phyloP scores from a whole-genome alignment of 2,888 invertebrate species.

The Heliconius aoede region DNA sequence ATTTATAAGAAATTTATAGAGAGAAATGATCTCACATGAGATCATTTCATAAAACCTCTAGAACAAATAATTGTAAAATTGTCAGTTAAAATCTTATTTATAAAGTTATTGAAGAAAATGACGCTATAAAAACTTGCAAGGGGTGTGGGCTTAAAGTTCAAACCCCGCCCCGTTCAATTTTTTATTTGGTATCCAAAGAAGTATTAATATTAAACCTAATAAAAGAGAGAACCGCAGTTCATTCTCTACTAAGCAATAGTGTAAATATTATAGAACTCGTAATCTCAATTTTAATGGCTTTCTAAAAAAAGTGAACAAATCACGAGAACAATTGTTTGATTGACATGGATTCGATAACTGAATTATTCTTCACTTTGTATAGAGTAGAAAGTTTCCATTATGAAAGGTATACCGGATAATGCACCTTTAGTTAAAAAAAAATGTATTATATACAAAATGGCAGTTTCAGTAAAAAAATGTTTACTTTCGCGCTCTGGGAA shows the following conservation, averaged over 20 bases:
- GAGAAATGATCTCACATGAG: too few species aligned
- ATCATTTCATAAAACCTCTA: too few species aligned
- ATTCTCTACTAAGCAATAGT: not conserved
- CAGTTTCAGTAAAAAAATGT: not conserved
- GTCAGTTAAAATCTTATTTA: not conserved
- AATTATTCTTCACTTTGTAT: constrained; percentile 11
- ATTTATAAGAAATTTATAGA: too few species aligned
- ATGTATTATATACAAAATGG: not conserved
- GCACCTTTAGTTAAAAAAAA: not conserved
- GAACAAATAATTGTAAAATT: not conserved
- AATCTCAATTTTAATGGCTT: constrained; percentile 27
- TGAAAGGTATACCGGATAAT: not conserved
- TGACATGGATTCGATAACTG: constrained; percentile 18
- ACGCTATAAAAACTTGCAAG: too few species aligned
- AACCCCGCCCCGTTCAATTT: too few species aligned
- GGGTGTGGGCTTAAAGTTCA: too few species aligned
- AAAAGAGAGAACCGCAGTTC: constrained; percentile 1
- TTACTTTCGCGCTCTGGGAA: too few species aligned
- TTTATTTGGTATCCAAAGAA: not conserved
- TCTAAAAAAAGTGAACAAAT: constrained; percentile 24
- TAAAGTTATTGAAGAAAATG: not conserved
- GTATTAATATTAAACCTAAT: not conserved
- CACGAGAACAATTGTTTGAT: constrained; percentile 20
- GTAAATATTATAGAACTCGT: not conserved
- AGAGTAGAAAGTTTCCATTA: not conserved